These are phyloP conservation scores for Drosophila ambigua DNA, from an alignment of 1,140 invertebrate genomes.

Conservation along the genomic window DNA sequence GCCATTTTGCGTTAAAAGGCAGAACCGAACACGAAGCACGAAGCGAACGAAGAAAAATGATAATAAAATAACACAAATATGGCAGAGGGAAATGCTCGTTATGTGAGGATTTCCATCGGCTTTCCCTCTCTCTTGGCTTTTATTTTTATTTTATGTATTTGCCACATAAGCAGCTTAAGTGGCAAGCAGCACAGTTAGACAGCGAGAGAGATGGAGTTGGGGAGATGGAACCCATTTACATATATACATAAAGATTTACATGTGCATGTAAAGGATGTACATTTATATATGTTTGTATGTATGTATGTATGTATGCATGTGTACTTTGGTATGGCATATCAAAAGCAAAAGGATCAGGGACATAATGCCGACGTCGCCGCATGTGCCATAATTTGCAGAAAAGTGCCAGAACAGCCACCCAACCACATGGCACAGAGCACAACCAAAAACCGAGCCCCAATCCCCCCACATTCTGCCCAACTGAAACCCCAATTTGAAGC, in stretches of 20 bases:
- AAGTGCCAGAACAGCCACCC: conserved; percentile 59
- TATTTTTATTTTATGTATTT: conserved; percentile 80
- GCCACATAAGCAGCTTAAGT: conserved; percentile 81
- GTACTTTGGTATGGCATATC: conserved; percentile 26
- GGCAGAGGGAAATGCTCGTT: conserved; percentile 78
- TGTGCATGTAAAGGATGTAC: conserved; percentile 9
- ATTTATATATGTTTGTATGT: conserved; percentile 24
- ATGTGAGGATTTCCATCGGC: conserved; percentile 61
- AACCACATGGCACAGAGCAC: conserved; percentile 23
- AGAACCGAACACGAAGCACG: background rate
- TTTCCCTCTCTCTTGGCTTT: conserved; percentile 26
- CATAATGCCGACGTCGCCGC: conserved; percentile 67
- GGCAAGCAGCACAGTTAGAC: conserved; percentile 37
- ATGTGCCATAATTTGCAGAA: conserved; percentile 79
- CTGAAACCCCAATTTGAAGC: conserved; percentile 6
- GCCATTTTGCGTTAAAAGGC: conserved; percentile 58
- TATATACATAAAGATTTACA: conserved; percentile 37
- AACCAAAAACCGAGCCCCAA: conserved; percentile 5
- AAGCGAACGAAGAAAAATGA: conserved; percentile 61
- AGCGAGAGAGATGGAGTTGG: background rate
- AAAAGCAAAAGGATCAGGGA: conserved; percentile 67
- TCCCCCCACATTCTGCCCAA: conserved; percentile 11
- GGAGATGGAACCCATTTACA: conserved; percentile 24
- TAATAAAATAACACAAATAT: conserved; percentile 83
- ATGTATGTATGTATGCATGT: background rate